Evolutionary conservation across 2,113 vertebrate species (phyloP).

Genomic region (Callipepla californica): DNA sequence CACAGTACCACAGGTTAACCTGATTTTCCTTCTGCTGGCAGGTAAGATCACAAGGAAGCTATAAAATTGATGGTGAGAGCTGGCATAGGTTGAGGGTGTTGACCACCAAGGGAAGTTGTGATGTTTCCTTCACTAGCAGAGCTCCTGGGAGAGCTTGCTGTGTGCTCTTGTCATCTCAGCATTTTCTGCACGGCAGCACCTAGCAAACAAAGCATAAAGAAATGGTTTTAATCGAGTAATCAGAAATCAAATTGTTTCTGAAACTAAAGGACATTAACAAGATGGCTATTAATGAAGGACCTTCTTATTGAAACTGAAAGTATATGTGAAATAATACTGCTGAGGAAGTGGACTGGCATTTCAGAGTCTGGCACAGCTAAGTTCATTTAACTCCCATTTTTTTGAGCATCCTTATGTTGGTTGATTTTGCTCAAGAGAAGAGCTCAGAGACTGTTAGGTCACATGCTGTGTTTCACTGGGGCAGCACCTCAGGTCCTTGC

Average conservation of each 20-base stretch:
- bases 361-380: not conserved
- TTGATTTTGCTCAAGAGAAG: not conserved
- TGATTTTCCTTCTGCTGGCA: not conserved
- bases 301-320: not conserved
- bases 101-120: not conserved
- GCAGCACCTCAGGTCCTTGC: not conserved
- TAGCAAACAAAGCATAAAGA: not conserved
- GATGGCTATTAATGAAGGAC: not conserved
- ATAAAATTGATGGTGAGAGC: rapidly evolving
- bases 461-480: not conserved
- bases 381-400: not conserved
- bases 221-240: not conserved
- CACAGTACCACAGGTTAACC: not conserved
- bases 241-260: not conserved
- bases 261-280: not conserved
- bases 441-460: not conserved
- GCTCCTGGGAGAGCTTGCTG: not conserved
- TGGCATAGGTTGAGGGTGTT: no score
- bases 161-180: not conserved
- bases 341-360: not conserved
- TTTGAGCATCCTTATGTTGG: not conserved
- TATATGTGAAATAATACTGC: not conserved
- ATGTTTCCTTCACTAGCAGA: not conserved
- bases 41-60: not conserved
- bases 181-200: not conserved